phyloP scores from a whole-genome alignment of 2,888 invertebrate species.

The Melipona bicolor region DNA sequence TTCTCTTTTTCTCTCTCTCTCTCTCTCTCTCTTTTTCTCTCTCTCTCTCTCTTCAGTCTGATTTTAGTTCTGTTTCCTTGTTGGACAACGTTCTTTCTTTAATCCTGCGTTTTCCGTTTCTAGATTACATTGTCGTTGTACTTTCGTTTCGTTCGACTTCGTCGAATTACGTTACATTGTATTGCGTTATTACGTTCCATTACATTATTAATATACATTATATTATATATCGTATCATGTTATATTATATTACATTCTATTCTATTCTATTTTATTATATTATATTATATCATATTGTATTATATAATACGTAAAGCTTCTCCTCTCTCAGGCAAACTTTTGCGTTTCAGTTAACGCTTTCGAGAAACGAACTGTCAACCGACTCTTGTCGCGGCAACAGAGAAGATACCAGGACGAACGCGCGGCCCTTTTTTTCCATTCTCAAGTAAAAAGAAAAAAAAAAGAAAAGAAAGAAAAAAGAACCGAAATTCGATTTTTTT shows the following conservation, averaged over 20 bases:
- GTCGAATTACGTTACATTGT: slow-evolving; percentile 33
- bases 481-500: slow-evolving; percentile 22
- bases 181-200: slow-evolving; percentile 34
- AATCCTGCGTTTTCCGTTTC: slow-evolving; percentile 51
- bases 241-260: slow-evolving; percentile 40
- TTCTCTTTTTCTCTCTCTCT: slow-evolving; percentile 38
- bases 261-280: slow-evolving; percentile 47
- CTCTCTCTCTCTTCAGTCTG: slow-evolving; percentile 30
- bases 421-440: slow-evolving; percentile 54
- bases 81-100: slow-evolving; percentile 30
- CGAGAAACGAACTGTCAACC: slow-evolving; percentile 70
- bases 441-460: no score
- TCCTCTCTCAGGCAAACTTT: slow-evolving; percentile 56
- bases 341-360: slow-evolving; percentile 62
- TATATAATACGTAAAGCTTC: slow-evolving; percentile 59
- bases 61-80: slow-evolving; percentile 6
- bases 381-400: slow-evolving; percentile 45
- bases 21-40: slow-evolving; percentile 4
- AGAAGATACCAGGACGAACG: slow-evolving; percentile 32
- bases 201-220: slow-evolving; percentile 41
- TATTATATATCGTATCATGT: slow-evolving; percentile 20
- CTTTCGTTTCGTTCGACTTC: slow-evolving; percentile 5
- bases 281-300: slow-evolving; percentile 49
- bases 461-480: neutral
- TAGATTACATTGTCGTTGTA: slow-evolving; percentile 13